A percentile compares a stretch with the other conserved stretches of the same genome.
Conservation (phyloP, 2,888 invertebrate species). For the Apocheima hispidaria region DNA sequence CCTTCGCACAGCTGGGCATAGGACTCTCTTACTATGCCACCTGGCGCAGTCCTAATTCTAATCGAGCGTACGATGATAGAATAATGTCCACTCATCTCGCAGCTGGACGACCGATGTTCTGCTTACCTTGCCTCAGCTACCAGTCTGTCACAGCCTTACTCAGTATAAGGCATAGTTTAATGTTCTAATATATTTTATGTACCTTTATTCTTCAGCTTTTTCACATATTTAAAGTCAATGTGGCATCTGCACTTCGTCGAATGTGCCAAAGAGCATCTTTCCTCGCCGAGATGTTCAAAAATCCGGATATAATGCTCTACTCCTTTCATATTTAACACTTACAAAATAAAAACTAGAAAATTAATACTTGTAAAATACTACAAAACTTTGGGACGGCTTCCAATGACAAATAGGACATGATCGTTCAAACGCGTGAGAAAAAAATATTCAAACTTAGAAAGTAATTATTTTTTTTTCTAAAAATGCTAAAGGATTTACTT, state of each 20-base stretch:
- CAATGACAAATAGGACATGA: constrained; percentile 7
- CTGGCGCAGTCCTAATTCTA: too few species aligned
- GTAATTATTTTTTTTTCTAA: too few species aligned
- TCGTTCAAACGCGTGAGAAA: not conserved
- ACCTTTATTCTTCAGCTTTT: constrained; percentile 13
- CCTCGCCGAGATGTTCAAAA: constrained; percentile 29
- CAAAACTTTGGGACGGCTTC: constrained; percentile 35
- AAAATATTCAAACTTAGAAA: constrained; percentile 3
- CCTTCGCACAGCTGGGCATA: too few species aligned
- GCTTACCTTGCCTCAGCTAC: too few species aligned
- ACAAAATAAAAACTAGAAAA: constrained; percentile 26
- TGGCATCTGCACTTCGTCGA: constrained; percentile 24
- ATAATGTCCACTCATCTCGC: too few species aligned
- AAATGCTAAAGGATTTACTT: too few species aligned
- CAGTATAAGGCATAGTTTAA: too few species aligned
- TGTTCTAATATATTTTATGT: not conserved
- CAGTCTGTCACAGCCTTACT: too few species aligned
- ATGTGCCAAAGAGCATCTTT: not conserved
- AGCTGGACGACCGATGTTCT: too few species aligned
- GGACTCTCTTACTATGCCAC: too few species aligned
- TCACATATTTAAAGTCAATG: constrained; percentile 13
- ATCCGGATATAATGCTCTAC: constrained; percentile 30
- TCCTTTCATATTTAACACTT: constrained; percentile 34
- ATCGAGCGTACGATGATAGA: too few species aligned
- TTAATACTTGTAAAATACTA: constrained; percentile 28